Evolutionary conservation across 2,113 vertebrate species (phyloP).

Genomic region (Ctenomys sociabilis): DNA sequence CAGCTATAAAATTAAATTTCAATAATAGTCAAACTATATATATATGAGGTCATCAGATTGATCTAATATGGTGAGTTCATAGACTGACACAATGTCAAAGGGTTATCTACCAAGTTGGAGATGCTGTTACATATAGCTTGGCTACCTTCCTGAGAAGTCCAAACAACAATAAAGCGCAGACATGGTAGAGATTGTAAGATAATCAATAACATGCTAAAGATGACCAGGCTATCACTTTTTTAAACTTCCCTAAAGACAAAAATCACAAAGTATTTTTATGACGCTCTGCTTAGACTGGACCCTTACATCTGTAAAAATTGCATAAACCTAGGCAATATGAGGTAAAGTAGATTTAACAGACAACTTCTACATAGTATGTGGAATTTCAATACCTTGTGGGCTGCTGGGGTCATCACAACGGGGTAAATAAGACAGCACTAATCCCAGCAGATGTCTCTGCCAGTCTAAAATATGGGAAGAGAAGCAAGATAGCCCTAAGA

Average conservation of each 20-base stretch:
- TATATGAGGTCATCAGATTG: not conserved
- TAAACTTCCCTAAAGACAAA: constrained; percentile 1
- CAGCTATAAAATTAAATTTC: not conserved
- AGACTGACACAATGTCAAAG: not conserved
- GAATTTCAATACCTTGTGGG: not conserved
- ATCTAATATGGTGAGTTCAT: too few relatives aligned
- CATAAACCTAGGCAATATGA: not conserved
- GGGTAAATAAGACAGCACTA: not conserved
- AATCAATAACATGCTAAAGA: not conserved
- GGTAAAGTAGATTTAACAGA: not conserved
- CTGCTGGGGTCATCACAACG: not conserved
- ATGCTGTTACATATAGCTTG: not conserved
- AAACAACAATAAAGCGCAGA: not conserved
- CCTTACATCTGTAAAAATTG: not conserved
- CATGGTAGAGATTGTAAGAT: not conserved
- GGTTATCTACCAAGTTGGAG: not conserved
- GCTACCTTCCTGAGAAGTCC: not conserved
- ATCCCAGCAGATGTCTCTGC: not conserved
- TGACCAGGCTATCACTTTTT: not conserved
- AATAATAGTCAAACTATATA: constrained; percentile 2
- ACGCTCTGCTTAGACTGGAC: not conserved
- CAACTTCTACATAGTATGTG: not conserved
- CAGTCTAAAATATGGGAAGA: not conserved
- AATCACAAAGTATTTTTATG: not conserved
- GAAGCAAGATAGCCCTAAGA: not conserved